These are phyloP conservation scores for Parazoanthus darwini DNA, from an alignment of 92 coral and sea anemone genomes.

Conservation along the genomic window DNA sequence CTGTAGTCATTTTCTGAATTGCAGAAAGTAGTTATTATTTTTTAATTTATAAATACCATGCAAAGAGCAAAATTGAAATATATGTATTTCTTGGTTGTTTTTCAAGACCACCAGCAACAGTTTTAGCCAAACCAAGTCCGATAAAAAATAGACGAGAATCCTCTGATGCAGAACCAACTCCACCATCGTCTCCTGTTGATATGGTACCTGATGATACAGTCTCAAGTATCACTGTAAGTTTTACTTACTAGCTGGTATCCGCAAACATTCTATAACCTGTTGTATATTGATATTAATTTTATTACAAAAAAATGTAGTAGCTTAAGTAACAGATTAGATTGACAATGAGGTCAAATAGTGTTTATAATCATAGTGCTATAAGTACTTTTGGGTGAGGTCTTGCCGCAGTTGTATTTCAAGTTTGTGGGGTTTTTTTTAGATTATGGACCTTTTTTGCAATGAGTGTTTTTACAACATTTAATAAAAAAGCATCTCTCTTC, in stretches of 20 bases:
- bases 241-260: neutral
- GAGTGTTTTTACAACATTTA: neutral
- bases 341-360: neutral
- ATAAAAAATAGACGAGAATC: slow-evolving; percentile 81
- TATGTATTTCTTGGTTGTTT: neutral
- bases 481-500: too few species aligned
- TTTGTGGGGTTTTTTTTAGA: neutral
- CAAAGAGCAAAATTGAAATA: neutral
- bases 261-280: neutral
- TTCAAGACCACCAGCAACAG: slow-evolving; percentile 95
- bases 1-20: neutral
- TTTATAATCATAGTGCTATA: neutral
- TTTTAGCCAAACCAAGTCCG: slow-evolving; percentile 86
- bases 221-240: slow-evolving; percentile 94
- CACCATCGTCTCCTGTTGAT: slow-evolving; percentile 90
- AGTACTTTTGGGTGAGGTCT: neutral
- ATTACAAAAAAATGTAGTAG: neutral
- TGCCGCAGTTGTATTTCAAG: neutral
- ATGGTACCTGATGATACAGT: slow-evolving; percentile 75
- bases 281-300: too few species aligned
- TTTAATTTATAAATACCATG: neutral
- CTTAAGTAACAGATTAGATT: neutral
- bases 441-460: neutral
- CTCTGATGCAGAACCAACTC: slow-evolving; percentile 95
- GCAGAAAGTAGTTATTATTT: neutral